Evolutionary conservation across 2,113 vertebrate species (phyloP).

Genomic region (Cinclus mexicanus): DNA sequence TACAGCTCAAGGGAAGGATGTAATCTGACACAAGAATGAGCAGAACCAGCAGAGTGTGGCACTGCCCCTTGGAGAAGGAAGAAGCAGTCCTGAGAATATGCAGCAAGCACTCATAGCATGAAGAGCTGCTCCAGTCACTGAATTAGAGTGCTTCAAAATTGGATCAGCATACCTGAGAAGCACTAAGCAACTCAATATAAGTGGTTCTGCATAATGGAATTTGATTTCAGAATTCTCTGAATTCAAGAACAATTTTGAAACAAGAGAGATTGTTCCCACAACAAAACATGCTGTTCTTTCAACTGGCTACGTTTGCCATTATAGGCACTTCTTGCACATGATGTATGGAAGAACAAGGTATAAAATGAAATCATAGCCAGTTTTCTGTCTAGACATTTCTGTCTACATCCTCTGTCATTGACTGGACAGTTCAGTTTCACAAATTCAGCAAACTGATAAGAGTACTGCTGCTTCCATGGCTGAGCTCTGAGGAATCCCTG

Average conservation of each 20-base stretch:
- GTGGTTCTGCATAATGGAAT: not conserved
- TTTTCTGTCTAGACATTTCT: not conserved
- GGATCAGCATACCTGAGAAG: not conserved
- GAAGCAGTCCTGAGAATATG: not conserved
- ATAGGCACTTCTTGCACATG: accelerated
- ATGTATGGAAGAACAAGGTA: not conserved
- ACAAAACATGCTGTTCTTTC: not conserved
- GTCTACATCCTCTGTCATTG: not conserved
- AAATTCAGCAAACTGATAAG: not conserved
- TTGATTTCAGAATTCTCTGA: not conserved
- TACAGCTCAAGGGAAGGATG: not conserved
- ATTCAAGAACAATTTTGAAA: slow-evolving; percentile 4
- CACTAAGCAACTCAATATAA: not conserved
- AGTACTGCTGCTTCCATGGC: not conserved
- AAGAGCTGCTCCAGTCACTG: not conserved
- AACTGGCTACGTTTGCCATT: not conserved
- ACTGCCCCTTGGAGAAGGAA: not conserved
- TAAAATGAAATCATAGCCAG: not conserved
- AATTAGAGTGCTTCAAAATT: not conserved
- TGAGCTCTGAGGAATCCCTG: not conserved
- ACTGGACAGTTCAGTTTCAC: not conserved
- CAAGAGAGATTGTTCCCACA: not conserved
- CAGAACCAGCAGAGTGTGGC: not conserved
- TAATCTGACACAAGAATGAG: not conserved
- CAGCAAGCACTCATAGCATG: not conserved